Conservation (phyloP, 1,140 invertebrate genomes). For the Nymphalis io region DNA sequence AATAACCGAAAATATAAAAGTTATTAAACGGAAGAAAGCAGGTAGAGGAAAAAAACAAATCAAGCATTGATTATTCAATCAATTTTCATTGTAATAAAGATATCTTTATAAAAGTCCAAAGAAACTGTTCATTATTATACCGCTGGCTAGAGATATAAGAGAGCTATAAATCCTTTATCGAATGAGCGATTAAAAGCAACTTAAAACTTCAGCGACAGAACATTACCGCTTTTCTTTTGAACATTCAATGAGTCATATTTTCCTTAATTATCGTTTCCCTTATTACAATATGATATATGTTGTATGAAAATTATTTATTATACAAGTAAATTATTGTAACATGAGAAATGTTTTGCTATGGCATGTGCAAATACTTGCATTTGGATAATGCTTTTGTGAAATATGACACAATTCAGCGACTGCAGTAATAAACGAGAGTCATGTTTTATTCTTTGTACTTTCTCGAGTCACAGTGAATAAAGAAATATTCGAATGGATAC, state of each 20-base stretch:
- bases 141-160: too few species aligned
- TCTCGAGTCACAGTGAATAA: constrained; percentile 37
- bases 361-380: constrained; percentile 16
- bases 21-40: background rate
- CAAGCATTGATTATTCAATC: background rate
- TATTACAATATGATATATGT: too few species aligned
- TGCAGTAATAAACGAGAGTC: constrained; percentile 13
- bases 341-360: constrained; percentile 12
- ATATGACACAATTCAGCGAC: constrained; percentile 15
- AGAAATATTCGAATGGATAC: constrained; percentile 45
- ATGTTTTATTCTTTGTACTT: constrained; percentile 28
- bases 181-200: too few species aligned
- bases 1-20: background rate
- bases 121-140: too few species aligned
- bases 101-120: too few species aligned
- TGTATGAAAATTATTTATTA: constrained; percentile 1
- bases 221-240: too few species aligned
- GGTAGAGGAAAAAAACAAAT: constrained; percentile 11
- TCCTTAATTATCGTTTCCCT: too few species aligned
- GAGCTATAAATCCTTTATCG: too few species aligned
- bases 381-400: constrained; percentile 19
- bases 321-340: background rate
- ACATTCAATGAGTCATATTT: too few species aligned
- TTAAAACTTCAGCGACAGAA: too few species aligned
- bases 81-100: too few species aligned